phyloP scores from a whole-genome alignment of 2,888 invertebrate genomes.

The Gasteruption jaculator region DNA sequence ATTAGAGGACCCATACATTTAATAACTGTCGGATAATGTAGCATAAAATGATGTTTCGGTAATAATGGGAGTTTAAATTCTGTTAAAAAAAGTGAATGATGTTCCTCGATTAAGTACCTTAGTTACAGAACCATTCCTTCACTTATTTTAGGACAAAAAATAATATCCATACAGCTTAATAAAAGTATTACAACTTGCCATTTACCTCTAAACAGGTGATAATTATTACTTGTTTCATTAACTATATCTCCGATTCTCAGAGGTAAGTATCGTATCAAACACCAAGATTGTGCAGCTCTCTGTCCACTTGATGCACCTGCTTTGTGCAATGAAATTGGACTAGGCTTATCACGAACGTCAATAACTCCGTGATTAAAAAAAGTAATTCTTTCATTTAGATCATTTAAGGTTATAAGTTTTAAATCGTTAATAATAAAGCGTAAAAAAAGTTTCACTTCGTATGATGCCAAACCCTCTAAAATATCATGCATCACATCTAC shows the following conservation, averaged over 20 bases:
- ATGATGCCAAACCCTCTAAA: constrained; percentile 15
- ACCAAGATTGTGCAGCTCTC: constrained; percentile 17
- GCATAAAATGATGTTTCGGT: constrained; percentile 20
- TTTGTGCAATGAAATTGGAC: constrained; percentile 14
- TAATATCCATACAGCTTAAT: constrained; percentile 15
- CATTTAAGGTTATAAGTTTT: constrained; percentile 10
- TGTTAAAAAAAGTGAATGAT: constrained; percentile 15
- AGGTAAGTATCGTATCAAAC: constrained; percentile 14
- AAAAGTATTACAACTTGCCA: constrained; percentile 17
- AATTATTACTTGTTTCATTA: constrained; percentile 2
- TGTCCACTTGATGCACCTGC: constrained; percentile 12
- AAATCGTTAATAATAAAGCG: constrained; percentile 7
- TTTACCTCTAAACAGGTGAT: not conserved
- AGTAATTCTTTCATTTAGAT: constrained; percentile 12
- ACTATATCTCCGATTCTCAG: constrained; percentile 11
- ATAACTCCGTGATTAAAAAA: constrained; percentile 13
- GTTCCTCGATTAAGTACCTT: constrained; percentile 11
- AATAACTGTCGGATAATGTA: constrained; percentile 19
- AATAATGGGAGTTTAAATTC: constrained; percentile 7
- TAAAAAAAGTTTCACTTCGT: constrained; percentile 17
- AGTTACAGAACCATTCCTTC: constrained; percentile 14
- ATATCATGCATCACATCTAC: constrained; percentile 19
- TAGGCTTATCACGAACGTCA: constrained; percentile 16
- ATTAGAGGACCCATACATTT: constrained; percentile 14
- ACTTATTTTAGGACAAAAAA: constrained; percentile 14